phyloP scores from a whole-genome alignment of 2,113 vertebrate genomes.

The Rhinoderma darwinii region DNA sequence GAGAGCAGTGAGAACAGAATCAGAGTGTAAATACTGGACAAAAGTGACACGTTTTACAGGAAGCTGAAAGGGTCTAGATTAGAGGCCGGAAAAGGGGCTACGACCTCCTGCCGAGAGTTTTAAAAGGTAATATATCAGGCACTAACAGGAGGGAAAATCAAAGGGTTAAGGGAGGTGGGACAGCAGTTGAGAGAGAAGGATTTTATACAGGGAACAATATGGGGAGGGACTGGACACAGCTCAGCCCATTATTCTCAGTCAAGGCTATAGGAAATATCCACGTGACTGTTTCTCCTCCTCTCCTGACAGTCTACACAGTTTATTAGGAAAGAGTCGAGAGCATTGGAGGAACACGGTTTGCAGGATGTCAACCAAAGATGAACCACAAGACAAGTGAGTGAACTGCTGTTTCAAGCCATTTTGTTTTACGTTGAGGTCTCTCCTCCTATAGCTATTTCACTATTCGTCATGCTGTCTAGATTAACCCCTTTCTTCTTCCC shows the following conservation, averaged over 20 bases:
- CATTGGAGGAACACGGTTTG: neutral
- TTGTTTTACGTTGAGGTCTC: neutral
- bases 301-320: conserved; percentile 37
- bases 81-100: neutral
- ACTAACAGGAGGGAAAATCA: neutral
- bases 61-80: neutral
- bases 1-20: neutral
- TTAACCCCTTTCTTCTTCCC: neutral
- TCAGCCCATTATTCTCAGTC: conserved; percentile 19
- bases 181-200: neutral
- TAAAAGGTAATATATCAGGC: neutral
- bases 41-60: neutral
- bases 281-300: conserved; percentile 50
- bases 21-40: neutral
- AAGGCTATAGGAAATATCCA: conserved; percentile 40
- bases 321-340: conserved; percentile 25
- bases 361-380: conserved; percentile 49
- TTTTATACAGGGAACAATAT: neutral
- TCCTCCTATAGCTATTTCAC: neutral
- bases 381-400: conserved; percentile 51
- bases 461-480: neutral
- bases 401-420: neutral
- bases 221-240: conserved; percentile 30
- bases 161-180: neutral
- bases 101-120: neutral